Evolutionary conservation across 2,113 vertebrate species (phyloP).

Genomic region (Lanius collurio): DNA sequence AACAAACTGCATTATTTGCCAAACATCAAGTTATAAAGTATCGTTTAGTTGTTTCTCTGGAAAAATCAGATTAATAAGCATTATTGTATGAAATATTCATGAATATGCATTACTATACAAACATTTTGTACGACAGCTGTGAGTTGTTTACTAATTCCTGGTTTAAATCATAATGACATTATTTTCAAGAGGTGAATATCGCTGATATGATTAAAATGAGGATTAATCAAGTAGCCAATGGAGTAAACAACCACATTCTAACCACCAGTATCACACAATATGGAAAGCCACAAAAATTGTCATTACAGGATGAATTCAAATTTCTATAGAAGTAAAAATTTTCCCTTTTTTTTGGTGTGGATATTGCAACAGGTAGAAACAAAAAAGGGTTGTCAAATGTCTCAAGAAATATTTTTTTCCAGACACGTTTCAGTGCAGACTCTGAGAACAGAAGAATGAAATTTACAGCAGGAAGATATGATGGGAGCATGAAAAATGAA

Average conservation of each 20-base stretch:
- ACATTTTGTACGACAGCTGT: constrained; percentile 80
- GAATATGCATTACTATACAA: constrained; percentile 74
- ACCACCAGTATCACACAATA: neutral
- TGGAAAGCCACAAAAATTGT: neutral
- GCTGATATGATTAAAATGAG: constrained; percentile 62
- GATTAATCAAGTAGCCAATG: constrained; percentile 69
- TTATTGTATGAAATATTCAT: constrained; percentile 58
- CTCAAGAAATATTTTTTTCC: neutral
- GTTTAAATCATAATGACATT: constrained; percentile 79
- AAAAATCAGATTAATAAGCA: constrained; percentile 62
- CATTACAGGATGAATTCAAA: neutral
- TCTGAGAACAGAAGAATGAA: neutral
- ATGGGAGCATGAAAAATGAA: neutral
- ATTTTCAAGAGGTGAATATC: constrained; percentile 72
- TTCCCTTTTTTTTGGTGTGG: too few species aligned
- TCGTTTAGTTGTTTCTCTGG: neutral
- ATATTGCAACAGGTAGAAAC: neutral
- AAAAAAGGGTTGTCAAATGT: neutral
- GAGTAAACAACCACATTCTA: constrained; percentile 43
- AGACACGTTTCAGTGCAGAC: neutral
- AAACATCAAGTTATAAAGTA: constrained; percentile 35
- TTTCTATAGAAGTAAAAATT: neutral
- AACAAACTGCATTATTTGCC: constrained; percentile 15
- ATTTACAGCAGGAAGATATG: neutral
- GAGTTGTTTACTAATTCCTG: constrained; percentile 78